Percentiles rank a stretch among this genome's conserved stretches.
These are phyloP conservation scores for Cassiopea andromeda DNA, from an alignment of 30 jellyfish, hydroid and myxozoan genomes.

Conservation along the genomic window DNA sequence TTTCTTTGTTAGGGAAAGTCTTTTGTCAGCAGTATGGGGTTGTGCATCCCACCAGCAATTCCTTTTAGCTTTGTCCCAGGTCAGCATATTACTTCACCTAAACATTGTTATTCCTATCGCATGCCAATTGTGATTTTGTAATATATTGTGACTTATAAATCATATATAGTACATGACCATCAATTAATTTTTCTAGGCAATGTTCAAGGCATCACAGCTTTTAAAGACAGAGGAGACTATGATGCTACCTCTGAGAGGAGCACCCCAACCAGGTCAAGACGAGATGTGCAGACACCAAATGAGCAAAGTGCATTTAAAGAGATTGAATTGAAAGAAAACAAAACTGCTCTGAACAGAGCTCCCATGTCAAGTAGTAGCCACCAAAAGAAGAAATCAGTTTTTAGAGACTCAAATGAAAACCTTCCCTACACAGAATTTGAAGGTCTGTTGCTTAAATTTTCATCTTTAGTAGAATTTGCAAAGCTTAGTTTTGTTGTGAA, in stretches of 20 bases:
- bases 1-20: no score
- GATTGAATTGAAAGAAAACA: conserved; percentile 44
- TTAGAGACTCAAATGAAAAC: conserved; percentile 56
- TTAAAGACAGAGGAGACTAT: conserved; percentile 44
- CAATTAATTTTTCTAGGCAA: not conserved
- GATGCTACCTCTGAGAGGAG: conserved; percentile 42
- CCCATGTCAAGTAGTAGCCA: conserved; percentile 9
- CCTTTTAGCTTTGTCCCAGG: no score
- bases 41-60: no score
- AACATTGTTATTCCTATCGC: no score
- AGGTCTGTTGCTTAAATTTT: not conserved
- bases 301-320: conserved; percentile 21
- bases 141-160: no score
- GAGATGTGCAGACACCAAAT: conserved; percentile 11
- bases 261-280: conserved; percentile 1
- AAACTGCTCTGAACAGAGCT: not conserved
- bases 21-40: no score
- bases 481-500: no score
- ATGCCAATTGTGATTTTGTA: no score
- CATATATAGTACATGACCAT: not conserved
- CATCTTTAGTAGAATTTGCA: no score
- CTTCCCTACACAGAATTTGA: conserved; percentile 71
- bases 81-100: no score
- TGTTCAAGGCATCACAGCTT: conserved; percentile 29
- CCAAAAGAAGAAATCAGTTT: not conserved